Evolutionary conservation across 1,140 invertebrate genomes (phyloP).

Genomic region (Trichomalopsis sarcophagae): DNA sequence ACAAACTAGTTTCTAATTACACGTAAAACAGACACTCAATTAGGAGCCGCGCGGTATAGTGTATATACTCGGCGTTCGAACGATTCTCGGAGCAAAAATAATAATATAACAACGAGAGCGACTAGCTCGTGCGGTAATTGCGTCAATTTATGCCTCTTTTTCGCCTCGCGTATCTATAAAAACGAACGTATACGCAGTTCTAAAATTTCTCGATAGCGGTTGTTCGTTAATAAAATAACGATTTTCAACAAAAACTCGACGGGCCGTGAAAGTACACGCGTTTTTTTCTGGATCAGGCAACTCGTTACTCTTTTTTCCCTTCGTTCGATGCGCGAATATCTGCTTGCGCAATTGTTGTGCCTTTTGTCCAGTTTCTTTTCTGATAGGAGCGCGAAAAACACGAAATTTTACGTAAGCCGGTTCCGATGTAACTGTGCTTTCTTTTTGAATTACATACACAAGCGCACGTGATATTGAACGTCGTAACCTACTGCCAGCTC

Average conservation of each 20-base stretch:
- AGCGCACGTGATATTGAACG: neutral
- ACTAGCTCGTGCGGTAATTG: constrained; percentile 26
- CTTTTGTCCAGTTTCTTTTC: neutral
- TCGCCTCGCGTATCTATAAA: neutral
- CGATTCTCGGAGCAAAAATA: constrained; percentile 35
- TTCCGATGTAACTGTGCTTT: no score
- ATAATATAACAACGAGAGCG: constrained; percentile 4
- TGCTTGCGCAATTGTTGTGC: neutral
- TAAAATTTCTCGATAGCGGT: constrained; percentile 21
- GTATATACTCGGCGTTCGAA: neutral
- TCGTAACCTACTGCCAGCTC: neutral
- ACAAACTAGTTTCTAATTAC: constrained; percentile 37
- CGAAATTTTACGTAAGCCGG: neutral
- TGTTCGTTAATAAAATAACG: neutral
- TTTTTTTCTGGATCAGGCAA: constrained; percentile 10
- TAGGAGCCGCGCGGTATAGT: neutral
- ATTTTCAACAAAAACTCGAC: neutral
- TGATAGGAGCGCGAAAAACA: neutral
- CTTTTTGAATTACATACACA: no score
- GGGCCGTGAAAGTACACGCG: constrained; percentile 5
- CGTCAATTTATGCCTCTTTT: constrained; percentile 37
- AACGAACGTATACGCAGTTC: neutral
- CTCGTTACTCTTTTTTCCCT: neutral
- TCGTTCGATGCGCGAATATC: no score
- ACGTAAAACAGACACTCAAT: constrained; percentile 41